Evolutionary conservation across 2,113 vertebrate species (phyloP).

Genomic region (Sterrhoptilus dennistouni): DNA sequence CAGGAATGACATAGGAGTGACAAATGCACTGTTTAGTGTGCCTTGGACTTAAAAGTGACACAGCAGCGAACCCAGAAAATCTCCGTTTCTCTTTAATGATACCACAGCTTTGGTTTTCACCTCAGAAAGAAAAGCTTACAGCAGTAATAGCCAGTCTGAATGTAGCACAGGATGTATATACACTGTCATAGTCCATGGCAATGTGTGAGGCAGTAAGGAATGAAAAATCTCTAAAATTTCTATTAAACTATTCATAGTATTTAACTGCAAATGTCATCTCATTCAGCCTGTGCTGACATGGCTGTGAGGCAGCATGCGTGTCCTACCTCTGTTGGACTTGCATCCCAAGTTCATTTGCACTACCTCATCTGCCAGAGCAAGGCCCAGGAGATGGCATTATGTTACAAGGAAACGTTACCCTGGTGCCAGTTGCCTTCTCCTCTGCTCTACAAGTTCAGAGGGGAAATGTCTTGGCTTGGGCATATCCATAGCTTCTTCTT

Average conservation of each 20-base stretch:
- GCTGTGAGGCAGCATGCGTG: not conserved
- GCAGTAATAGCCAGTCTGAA: not conserved
- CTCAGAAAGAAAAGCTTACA: not conserved
- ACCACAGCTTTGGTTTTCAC: not conserved
- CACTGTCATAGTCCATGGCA: not conserved
- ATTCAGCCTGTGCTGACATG: not conserved
- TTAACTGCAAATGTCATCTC: not conserved
- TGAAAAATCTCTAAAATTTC: not conserved
- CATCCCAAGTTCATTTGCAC: not conserved
- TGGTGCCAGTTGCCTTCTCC: not conserved
- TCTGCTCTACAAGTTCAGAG: not conserved
- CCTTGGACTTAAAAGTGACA: not conserved
- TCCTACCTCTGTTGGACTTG: not conserved
- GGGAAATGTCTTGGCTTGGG: not conserved
- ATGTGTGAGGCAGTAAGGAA: not conserved
- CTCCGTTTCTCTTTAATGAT: not conserved
- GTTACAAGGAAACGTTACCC: not conserved
- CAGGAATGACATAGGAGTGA: not conserved
- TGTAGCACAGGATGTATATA: not conserved
- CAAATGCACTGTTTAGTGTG: not conserved
- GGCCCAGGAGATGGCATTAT: conserved; percentile 15
- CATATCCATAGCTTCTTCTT: not conserved
- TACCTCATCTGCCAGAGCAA: not conserved
- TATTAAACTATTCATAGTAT: not conserved
- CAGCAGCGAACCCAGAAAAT: not conserved